phyloP scores from a whole-genome alignment of 2,113 vertebrate species.

The Cavia porcellus region DNA sequence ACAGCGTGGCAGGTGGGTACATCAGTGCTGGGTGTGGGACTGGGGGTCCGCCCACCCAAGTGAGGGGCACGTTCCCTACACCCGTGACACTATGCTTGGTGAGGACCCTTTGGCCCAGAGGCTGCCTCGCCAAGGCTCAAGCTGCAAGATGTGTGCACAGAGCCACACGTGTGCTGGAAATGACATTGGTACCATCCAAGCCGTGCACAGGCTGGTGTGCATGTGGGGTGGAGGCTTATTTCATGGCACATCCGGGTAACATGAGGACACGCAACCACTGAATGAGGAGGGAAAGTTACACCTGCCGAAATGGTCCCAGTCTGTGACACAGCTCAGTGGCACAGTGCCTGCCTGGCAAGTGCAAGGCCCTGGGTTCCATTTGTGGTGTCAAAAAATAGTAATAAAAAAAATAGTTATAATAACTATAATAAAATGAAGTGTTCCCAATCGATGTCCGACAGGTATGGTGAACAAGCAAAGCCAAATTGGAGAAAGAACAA shows the following conservation, averaged over 20 bases:
- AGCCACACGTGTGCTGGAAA: background rate
- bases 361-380: too few relatives aligned
- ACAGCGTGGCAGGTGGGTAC: fast-evolving
- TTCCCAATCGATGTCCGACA: background rate
- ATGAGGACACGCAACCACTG: background rate
- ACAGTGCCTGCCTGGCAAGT: too few relatives aligned
- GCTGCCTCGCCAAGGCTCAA: background rate
- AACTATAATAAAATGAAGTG: background rate
- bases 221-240: background rate
- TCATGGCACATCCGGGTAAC: fast-evolving
- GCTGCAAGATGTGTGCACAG: background rate
- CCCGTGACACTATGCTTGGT: background rate
- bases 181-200: fast-evolving
- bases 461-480: background rate
- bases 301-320: background rate
- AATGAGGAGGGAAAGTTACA: background rate
- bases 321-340: too few relatives aligned
- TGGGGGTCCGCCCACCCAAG: background rate
- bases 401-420: too few relatives aligned
- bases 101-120: background rate
- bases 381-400: too few relatives aligned
- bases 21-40: background rate
- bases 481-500: background rate
- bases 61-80: background rate
- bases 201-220: too few relatives aligned